Percentiles rank a stretch among this genome's conserved stretches.
Evolutionary conservation across 2,113 vertebrate species (phyloP).

Genomic region (Psilopogon haemacephalus): DNA sequence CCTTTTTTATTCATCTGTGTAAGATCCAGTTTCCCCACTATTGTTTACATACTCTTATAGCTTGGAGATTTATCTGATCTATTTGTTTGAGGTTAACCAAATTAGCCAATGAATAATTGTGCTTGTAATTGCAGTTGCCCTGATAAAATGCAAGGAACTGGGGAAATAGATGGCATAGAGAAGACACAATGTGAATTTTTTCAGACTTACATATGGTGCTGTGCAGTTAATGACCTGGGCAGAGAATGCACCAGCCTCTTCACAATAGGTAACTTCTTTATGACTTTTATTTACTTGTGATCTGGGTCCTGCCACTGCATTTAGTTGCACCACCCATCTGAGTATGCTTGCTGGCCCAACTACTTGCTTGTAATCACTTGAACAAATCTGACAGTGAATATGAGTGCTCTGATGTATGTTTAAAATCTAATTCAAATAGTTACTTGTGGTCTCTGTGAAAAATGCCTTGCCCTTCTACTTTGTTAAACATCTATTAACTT

Average conservation of each 20-base stretch:
- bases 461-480: neutral
- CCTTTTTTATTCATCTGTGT: neutral
- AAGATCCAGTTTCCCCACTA: conserved; percentile 19
- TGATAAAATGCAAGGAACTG: conserved; percentile 29
- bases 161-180: neutral
- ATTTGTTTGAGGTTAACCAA: conserved; percentile 19
- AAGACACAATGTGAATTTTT: conserved; percentile 43
- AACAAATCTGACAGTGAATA: neutral
- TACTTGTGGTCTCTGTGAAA: neutral
- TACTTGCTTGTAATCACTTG: neutral
- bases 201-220: conserved; percentile 71
- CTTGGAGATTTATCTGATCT: conserved; percentile 5
- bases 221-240: conserved; percentile 75
- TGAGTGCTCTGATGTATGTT: neutral
- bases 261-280: conserved; percentile 73
- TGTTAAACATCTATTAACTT: neutral
- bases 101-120: conserved; percentile 20
- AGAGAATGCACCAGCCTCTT: conserved; percentile 73
- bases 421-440: neutral
- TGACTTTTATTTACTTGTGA: neutral
- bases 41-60: conserved; percentile 28
- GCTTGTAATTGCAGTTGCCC: conserved; percentile 73
- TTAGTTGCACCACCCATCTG: neutral
- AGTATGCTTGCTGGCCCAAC: neutral
- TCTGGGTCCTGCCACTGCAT: neutral